phyloP scores from a whole-genome alignment of 2,113 vertebrate genomes.

The Vulpes lagopus region DNA sequence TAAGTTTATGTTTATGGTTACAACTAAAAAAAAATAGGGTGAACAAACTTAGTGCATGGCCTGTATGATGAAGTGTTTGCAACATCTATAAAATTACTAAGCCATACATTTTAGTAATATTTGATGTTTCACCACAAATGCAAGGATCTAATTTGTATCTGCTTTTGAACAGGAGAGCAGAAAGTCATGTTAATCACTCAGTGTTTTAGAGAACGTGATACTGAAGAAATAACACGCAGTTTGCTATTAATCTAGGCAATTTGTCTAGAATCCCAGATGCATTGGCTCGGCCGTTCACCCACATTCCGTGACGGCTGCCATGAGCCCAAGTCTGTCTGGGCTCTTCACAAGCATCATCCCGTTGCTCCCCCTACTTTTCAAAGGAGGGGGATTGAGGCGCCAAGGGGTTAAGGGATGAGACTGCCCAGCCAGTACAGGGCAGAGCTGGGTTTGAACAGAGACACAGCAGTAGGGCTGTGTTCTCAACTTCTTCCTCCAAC shows the following conservation, averaged over 20 bases:
- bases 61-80: not conserved
- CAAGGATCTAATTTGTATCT: constrained; percentile 53
- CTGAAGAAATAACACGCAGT: not conserved
- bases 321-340: not conserved
- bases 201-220: not conserved
- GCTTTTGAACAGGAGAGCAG: constrained; percentile 8
- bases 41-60: not conserved
- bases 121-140: constrained; percentile 50
- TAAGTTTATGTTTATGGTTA: constrained; percentile 2
- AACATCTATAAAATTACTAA: not conserved
- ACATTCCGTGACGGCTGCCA: not conserved
- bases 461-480: not conserved
- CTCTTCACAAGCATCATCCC: not conserved
- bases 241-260: not conserved
- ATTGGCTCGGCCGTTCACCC: not conserved
- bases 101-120: not conserved
- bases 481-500: not conserved
- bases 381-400: not conserved
- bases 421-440: not conserved
- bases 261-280: not conserved
- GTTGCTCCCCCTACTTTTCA: not conserved
- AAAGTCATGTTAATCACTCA: not conserved
- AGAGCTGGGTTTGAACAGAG: not conserved
- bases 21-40: constrained; percentile 4
- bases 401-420: not conserved